These are phyloP conservation scores for Neoaliturus tenellus DNA, from an alignment of 2,888 invertebrate species.

Conservation along the genomic window DNA sequence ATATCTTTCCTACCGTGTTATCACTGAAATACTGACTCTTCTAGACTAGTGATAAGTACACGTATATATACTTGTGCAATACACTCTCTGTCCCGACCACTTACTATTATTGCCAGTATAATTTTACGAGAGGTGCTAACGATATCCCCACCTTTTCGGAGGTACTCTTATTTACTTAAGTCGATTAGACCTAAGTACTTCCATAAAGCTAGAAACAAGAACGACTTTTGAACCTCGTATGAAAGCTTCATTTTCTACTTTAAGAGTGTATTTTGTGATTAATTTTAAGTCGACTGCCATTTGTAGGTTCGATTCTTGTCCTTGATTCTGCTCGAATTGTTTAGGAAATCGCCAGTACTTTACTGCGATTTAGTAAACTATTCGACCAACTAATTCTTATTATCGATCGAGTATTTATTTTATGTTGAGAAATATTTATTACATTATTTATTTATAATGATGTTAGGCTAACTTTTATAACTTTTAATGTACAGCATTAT, in stretches of 20 bases:
- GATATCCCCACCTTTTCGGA: not conserved
- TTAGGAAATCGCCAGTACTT: not conserved
- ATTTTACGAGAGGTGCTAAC: constrained; percentile 9
- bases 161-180: not conserved
- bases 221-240: constrained; percentile 38
- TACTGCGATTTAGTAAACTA: not conserved
- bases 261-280: not conserved
- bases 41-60: constrained; percentile 4
- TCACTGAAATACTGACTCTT: constrained; percentile 12
- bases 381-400: not conserved
- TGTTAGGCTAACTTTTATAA: constrained; percentile 41
- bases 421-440: constrained; percentile 46
- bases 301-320: constrained; percentile 63
- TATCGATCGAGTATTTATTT: constrained; percentile 34
- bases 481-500: constrained; percentile 38
- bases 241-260: not conserved
- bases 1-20: not conserved
- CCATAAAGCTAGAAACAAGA: constrained; percentile 29
- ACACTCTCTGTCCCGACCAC: not conserved
- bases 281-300: constrained; percentile 41
- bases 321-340: constrained; percentile 59
- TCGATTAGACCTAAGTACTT: not conserved
- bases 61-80: not conserved
- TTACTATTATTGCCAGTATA: constrained; percentile 7
- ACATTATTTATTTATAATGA: constrained; percentile 44